Conservation (phyloP, 2,888 invertebrate species). For the Panopea generosa region DNA sequence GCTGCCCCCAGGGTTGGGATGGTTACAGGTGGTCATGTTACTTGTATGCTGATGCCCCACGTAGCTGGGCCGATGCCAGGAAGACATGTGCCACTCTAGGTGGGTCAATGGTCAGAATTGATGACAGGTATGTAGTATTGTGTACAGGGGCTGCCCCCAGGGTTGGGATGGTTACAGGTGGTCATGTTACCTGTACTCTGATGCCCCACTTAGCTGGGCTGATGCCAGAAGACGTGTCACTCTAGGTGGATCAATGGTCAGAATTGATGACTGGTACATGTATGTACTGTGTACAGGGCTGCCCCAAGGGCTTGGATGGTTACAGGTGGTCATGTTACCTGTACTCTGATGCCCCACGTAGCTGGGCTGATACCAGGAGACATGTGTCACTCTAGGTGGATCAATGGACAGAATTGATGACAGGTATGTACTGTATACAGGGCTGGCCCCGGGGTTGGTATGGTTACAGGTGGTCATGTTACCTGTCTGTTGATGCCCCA, state of each 20-base stretch:
- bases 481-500: too few relatives aligned
- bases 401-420: constrained; percentile 68
- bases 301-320: constrained; percentile 67
- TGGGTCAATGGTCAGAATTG: constrained; percentile 65
- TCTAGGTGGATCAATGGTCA: constrained; percentile 66
- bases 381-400: constrained; percentile 64
- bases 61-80: constrained; percentile 62
- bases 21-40: constrained; percentile 73
- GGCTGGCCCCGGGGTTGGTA: too few relatives aligned
- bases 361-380: constrained; percentile 60
- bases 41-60: constrained; percentile 57
- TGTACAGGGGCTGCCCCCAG: too few relatives aligned
- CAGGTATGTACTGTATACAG: too few relatives aligned
- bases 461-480: too few relatives aligned
- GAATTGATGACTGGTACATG: constrained; percentile 61
- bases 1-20: constrained; percentile 68
- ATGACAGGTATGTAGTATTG: constrained; percentile 69
- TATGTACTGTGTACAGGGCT: constrained; percentile 46
- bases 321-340: constrained; percentile 73
- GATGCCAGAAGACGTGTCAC: too few relatives aligned
- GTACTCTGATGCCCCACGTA: constrained; percentile 57
- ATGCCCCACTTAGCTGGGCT: too few relatives aligned
- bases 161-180: too few relatives aligned
- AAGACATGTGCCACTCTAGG: constrained; percentile 63
- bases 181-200: too few relatives aligned